A percentile compares a stretch with the other conserved stretches of the same genome.
phyloP scores from a whole-genome alignment of 2,113 vertebrate genomes.

The Andinoacara biseriatus region DNA sequence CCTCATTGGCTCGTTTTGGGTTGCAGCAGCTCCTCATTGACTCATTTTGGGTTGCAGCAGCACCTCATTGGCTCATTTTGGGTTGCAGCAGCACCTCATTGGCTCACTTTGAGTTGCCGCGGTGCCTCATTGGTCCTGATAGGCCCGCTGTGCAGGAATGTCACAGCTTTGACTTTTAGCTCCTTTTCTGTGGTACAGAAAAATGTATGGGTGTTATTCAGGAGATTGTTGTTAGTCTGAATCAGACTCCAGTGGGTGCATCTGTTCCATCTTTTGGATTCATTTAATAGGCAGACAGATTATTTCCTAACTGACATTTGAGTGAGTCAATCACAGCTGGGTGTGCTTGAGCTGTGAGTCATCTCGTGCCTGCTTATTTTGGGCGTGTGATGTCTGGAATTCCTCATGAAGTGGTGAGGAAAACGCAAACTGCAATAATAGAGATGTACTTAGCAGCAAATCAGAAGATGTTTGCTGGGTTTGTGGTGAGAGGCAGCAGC shows the following conservation, averaged over 20 bases:
- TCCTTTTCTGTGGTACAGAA: neutral
- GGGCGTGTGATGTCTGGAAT: slow-evolving; percentile 6
- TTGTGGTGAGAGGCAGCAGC: slow-evolving; percentile 18
- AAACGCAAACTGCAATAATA: neutral
- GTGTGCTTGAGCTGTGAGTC: slow-evolving; percentile 43
- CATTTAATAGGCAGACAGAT: slow-evolving; percentile 10
- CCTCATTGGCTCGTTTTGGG: neutral
- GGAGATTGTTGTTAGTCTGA: neutral
- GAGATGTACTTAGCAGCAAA: neutral
- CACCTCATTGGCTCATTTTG: neutral
- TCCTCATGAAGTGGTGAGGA: neutral
- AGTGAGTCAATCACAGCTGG: slow-evolving; percentile 27
- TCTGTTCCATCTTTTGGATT: neutral
- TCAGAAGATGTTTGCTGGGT: neutral
- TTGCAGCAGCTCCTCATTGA: neutral
- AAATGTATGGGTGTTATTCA: rapidly evolving
- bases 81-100: neutral
- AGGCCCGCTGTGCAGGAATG: slow-evolving; percentile 19
- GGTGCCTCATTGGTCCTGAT: slow-evolving; percentile 7
- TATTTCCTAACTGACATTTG: slow-evolving; percentile 16
- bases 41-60: neutral
- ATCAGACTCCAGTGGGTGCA: neutral
- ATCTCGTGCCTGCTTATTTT: slow-evolving; percentile 27
- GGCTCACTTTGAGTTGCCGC: neutral
- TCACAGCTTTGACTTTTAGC: slow-evolving; percentile 5